Evolutionary conservation across 2,113 vertebrate species (phyloP).

Genomic region (Lampris megalopsis): DNA sequence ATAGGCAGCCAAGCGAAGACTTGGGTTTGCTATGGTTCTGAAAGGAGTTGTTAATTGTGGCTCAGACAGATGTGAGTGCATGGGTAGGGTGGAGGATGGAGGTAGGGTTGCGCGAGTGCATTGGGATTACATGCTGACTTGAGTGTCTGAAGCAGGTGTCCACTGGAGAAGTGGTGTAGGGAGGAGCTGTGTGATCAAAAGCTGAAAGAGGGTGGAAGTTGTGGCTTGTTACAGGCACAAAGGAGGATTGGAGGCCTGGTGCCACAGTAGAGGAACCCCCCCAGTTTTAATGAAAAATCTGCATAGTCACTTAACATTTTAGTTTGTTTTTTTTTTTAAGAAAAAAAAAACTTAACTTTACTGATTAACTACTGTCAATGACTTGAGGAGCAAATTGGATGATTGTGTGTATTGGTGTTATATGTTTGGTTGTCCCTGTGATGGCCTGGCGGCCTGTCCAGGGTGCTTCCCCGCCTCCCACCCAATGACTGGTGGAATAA

Average conservation of each 20-base stretch:
- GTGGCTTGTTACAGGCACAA: conserved; percentile 1
- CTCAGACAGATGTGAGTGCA: no score
- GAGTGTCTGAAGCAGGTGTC: no score
- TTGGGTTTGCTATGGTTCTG: not conserved
- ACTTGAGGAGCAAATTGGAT: no score
- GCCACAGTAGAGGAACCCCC: not conserved
- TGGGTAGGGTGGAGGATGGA: not conserved
- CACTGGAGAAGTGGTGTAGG: no score
- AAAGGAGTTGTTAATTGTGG: no score
- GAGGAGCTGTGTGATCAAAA: not conserved
- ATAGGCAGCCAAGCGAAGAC: not conserved
- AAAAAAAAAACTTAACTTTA: not conserved
- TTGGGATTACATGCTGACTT: not conserved
- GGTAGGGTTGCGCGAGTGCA: not conserved
- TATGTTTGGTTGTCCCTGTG: no score
- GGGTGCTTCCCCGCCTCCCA: no score
- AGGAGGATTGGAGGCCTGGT: not conserved
- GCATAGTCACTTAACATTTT: not conserved
- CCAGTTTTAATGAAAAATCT: not conserved
- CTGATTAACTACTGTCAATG: no score
- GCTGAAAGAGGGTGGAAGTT: not conserved
- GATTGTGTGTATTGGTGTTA: not conserved
- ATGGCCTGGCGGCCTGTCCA: no score
- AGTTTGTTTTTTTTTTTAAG: not conserved
- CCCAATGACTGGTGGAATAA: no score